Evolutionary conservation across 1,140 invertebrate species (phyloP).

Genomic region (Drosophila lacteicornis): DNA sequence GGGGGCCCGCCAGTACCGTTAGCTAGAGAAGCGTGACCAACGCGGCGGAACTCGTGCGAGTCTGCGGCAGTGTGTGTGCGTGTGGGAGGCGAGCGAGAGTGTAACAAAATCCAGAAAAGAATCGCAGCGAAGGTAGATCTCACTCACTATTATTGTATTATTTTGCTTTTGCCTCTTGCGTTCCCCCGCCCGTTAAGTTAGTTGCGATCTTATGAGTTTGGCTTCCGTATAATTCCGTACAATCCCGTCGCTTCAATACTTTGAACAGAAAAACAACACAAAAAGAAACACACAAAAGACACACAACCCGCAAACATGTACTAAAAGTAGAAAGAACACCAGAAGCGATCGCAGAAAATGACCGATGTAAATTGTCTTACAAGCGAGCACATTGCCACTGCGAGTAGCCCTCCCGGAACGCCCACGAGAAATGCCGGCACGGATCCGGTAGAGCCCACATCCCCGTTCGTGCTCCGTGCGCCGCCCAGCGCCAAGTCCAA

Average conservation of each 20-base stretch:
- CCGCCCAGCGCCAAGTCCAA: conserved; percentile 80
- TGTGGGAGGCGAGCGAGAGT: conserved; percentile 49
- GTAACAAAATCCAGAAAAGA: conserved; percentile 35
- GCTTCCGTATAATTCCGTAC: conserved; percentile 54
- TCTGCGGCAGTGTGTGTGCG: conserved; percentile 64
- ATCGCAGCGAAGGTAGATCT: conserved; percentile 61
- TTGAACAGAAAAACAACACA: conserved; percentile 28
- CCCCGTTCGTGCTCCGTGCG: conserved; percentile 72
- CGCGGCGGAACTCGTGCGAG: conserved; percentile 7
- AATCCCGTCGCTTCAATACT: conserved; percentile 52
- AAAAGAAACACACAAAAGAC: conserved; percentile 37
- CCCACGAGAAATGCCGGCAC: conserved; percentile 62
- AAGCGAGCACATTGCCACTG: conserved; percentile 66
- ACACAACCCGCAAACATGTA: conserved; percentile 66
- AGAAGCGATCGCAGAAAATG: conserved; percentile 59
- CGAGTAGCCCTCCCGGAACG: conserved; percentile 49
- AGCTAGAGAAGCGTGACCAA: conserved; percentile 17
- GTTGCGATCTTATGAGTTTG: conserved; percentile 73
- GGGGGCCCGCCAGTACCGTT: neutral
- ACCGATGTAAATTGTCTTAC: conserved; percentile 82
- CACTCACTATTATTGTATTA: conserved; percentile 51
- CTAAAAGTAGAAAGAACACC: conserved; percentile 25
- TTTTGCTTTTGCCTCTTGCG: conserved; percentile 28
- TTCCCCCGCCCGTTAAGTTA: conserved; percentile 41
- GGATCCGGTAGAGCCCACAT: conserved; percentile 50